A percentile compares a stretch with the other conserved stretches of the same genome.
Evolutionary conservation across 2,888 invertebrate species (phyloP).

Genomic region (Chaetogeoica ovagalla): DNA sequence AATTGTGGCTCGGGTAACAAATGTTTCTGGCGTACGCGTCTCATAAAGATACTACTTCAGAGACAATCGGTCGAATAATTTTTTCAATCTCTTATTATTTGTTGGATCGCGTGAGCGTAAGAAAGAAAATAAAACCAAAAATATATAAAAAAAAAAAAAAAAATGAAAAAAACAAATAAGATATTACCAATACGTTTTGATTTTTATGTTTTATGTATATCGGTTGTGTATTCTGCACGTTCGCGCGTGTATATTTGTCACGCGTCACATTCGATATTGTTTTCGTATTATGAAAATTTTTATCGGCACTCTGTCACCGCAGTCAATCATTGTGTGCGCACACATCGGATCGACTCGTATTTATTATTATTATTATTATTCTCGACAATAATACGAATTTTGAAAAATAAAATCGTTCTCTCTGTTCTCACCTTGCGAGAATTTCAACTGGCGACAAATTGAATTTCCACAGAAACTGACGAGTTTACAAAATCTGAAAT

Average conservation of each 20-base stretch:
- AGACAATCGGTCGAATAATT: constrained; percentile 19
- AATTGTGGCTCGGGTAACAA: constrained; percentile 14
- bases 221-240: background rate
- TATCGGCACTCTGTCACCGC: constrained; percentile 28
- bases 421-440: background rate
- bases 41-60: constrained; percentile 29
- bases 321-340: background rate
- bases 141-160: background rate
- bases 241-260: background rate
- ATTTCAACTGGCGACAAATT: background rate
- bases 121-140: too few relatives aligned
- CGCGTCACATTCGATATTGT: constrained; percentile 43
- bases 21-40: constrained; percentile 12
- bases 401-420: background rate
- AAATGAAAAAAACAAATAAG: constrained; percentile 34
- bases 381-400: background rate
- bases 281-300: constrained; percentile 44
- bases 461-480: background rate
- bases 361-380: constrained; percentile 17
- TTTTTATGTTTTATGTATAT: background rate
- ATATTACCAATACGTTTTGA: constrained; percentile 2
- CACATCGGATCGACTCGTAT: constrained; percentile 16
- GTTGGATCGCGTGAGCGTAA: background rate
- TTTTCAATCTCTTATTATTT: constrained; percentile 26
- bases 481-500: background rate